These are phyloP conservation scores for Phataginus tricuspis DNA, from an alignment of 2,797 vertebrate species.

Conservation along the genomic window DNA sequence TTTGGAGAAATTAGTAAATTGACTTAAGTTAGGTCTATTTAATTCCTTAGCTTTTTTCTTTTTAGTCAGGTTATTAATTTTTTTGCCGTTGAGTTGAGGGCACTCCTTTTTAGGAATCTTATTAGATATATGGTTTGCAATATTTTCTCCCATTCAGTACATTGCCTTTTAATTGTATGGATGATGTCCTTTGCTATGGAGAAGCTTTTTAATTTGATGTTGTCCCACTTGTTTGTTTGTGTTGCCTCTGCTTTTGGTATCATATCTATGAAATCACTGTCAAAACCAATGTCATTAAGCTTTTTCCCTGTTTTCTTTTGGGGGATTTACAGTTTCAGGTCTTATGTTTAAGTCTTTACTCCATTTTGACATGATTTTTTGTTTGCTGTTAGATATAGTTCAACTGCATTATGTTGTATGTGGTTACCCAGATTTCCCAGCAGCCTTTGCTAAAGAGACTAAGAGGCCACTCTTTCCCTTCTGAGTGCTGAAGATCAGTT, in stretches of 20 bases:
- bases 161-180: background rate
- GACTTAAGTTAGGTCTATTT: too few species aligned
- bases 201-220: background rate
- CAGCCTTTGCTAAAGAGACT: background rate
- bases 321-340: background rate
- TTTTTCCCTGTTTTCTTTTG: background rate
- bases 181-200: background rate
- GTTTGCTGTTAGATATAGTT: background rate
- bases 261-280: background rate
- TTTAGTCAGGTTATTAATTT: background rate
- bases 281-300: background rate
- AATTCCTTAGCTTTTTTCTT: background rate
- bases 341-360: background rate
- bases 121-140: background rate
- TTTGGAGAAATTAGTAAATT: background rate
- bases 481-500: background rate
- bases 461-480: background rate
- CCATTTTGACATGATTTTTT: background rate
- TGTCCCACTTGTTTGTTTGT: background rate
- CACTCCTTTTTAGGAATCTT: background rate
- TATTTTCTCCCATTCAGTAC: background rate
- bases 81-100: background rate
- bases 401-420: background rate
- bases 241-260: background rate
- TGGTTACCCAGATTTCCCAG: background rate